Percentiles rank a stretch among this genome's conserved stretches.
These are phyloP conservation scores for Odocoileus virginianus DNA, from an alignment of 2,113 vertebrate species.

Conservation along the genomic window DNA sequence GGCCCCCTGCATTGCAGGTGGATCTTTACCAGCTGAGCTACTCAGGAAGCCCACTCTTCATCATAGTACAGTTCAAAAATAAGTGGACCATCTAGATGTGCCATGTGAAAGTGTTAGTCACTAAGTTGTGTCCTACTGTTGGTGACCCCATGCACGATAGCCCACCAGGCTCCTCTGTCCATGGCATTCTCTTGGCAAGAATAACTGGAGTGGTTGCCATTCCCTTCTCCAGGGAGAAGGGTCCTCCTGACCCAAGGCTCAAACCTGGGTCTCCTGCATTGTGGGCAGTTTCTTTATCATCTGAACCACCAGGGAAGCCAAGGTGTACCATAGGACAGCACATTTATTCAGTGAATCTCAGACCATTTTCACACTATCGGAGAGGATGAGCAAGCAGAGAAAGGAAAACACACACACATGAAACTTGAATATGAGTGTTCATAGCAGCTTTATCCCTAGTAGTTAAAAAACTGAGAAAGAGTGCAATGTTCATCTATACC, in stretches of 20 bases:
- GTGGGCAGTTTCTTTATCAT: neutral
- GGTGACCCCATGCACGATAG: neutral
- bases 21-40: neutral
- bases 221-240: neutral
- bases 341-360: neutral
- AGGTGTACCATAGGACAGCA: neutral
- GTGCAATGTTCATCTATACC: neutral
- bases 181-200: neutral
- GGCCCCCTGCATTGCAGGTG: neutral
- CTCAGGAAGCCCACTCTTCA: neutral
- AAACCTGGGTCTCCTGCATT: neutral
- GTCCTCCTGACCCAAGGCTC: neutral
- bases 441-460: neutral
- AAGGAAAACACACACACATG: neutral
- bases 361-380: neutral
- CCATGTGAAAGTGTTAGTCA: neutral
- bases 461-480: neutral
- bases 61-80: neutral
- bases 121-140: fast-evolving
- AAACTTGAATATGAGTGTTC: neutral
- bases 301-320: neutral
- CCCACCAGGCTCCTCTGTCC: neutral
- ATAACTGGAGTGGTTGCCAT: neutral
- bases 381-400: neutral
- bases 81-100: neutral